Conservation (phyloP, 1,140 invertebrate genomes). For the Tribolium castaneum region DNA sequence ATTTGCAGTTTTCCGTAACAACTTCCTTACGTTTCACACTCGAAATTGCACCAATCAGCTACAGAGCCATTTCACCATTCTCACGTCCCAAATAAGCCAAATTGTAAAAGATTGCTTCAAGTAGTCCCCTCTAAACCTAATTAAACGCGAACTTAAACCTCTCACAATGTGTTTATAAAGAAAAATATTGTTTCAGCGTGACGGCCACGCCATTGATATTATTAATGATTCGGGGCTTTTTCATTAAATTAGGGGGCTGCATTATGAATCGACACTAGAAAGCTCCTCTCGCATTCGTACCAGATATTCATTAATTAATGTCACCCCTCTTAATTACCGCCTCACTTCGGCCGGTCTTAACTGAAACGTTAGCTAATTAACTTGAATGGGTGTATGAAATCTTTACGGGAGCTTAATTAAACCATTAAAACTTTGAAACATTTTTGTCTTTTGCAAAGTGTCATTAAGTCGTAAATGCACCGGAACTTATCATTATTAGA, state of each 20-base stretch:
- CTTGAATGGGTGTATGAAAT: conserved; percentile 28
- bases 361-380: conserved; percentile 39
- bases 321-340: conserved; percentile 51
- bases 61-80: not conserved
- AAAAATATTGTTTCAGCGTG: conserved; percentile 24
- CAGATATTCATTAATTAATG: conserved; percentile 52
- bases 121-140: not conserved
- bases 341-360: conserved; percentile 38
- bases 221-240: conserved; percentile 16
- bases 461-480: not conserved
- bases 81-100: not conserved
- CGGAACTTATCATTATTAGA: not conserved
- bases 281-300: conserved; percentile 37
- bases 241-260: conserved; percentile 43
- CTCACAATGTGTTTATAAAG: conserved; percentile 16
- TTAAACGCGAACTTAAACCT: not conserved
- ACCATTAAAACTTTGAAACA: conserved; percentile 23
- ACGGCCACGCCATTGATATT: conserved; percentile 13
- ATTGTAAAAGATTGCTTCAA: not conserved
- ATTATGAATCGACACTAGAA: conserved; percentile 42
- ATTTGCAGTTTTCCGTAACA: too few relatives aligned
- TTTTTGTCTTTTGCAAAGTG: not conserved
- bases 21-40: not conserved
- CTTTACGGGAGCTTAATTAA: conserved; percentile 39
- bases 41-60: not conserved